Percentiles rank a stretch among this genome's conserved stretches.
phyloP scores from a whole-genome alignment of 2,797 vertebrate genomes.

The Danionella dracula region DNA sequence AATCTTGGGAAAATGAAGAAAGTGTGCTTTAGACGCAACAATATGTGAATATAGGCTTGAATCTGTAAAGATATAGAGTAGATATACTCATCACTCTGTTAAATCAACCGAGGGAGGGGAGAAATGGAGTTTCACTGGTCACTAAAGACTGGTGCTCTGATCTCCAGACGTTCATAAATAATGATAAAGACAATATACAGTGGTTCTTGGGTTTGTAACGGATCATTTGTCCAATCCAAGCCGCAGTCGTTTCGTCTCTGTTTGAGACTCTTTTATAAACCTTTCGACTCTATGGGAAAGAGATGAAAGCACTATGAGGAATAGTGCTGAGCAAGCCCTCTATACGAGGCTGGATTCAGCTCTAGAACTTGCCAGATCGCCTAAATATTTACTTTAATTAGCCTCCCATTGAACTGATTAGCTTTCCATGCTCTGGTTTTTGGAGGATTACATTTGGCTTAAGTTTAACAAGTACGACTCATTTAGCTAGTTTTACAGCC shows the following conservation, averaged over 20 bases:
- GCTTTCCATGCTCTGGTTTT: not conserved
- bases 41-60: not conserved
- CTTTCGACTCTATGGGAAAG: not conserved
- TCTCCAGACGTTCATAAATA: not conserved
- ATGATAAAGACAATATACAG: not conserved
- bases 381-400: not conserved
- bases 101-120: not conserved
- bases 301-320: not conserved
- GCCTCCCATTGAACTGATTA: not conserved
- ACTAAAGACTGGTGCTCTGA: not conserved
- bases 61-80: not conserved
- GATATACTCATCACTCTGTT: too few species aligned
- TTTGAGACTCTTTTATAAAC: not conserved
- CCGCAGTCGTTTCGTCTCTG: not conserved
- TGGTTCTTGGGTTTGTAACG: not conserved
- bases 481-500: not conserved
- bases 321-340: not conserved
- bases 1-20: too few species aligned
- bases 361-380: not conserved
- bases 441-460: not conserved
- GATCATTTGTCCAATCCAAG: not conserved
- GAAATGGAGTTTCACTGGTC: not conserved
- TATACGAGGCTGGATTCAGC: not conserved
- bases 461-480: not conserved
- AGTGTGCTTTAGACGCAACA: not conserved